These are phyloP conservation scores for Pyxicephalus adspersus DNA, from an alignment of 2,113 vertebrate genomes.

Conservation along the genomic window DNA sequence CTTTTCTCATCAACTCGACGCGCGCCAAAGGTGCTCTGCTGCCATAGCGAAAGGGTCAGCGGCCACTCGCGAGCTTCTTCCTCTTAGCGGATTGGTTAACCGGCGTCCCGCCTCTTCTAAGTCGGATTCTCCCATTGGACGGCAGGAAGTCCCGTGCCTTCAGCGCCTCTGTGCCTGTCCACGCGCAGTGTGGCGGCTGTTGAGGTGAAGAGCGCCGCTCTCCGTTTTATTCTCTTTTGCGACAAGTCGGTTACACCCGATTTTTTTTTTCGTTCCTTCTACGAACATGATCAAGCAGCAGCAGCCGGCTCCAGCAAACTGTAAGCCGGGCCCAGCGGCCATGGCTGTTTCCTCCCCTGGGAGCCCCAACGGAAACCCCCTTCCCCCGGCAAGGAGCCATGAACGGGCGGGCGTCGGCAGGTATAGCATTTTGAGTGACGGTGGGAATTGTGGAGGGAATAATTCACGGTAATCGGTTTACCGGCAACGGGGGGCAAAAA, in stretches of 20 bases:
- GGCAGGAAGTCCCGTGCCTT: not conserved
- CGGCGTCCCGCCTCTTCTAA: not conserved
- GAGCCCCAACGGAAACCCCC: slow-evolving; percentile 44
- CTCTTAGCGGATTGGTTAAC: not conserved
- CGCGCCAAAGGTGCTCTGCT: slow-evolving; percentile 6
- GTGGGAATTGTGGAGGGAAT: not conserved
- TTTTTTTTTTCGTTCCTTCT: not conserved
- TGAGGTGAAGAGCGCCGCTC: slow-evolving; percentile 37
- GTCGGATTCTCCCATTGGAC: slow-evolving; percentile 5
- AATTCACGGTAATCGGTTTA: not conserved
- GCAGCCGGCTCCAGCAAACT: slow-evolving; percentile 9
- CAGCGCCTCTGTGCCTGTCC: not conserved
- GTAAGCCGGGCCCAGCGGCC: slow-evolving; percentile 38
- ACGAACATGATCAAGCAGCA: slow-evolving; percentile 45
- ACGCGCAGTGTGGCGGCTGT: slow-evolving; percentile 49
- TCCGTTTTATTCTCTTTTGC: not conserved
- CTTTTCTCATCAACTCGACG: slow-evolving; percentile 1
- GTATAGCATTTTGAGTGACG: not conserved
- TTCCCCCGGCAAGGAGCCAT: slow-evolving; percentile 17
- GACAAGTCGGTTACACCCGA: not conserved
- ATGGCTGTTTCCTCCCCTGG: slow-evolving; percentile 49
- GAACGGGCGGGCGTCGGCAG: slow-evolving; percentile 24
- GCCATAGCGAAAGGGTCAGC: slow-evolving; percentile 31
- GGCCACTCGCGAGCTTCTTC: not conserved
- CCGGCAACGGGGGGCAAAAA: slow-evolving; percentile 16